Conservation (phyloP, 2,888 invertebrate genomes). For the Cataglyphis cursor region DNA sequence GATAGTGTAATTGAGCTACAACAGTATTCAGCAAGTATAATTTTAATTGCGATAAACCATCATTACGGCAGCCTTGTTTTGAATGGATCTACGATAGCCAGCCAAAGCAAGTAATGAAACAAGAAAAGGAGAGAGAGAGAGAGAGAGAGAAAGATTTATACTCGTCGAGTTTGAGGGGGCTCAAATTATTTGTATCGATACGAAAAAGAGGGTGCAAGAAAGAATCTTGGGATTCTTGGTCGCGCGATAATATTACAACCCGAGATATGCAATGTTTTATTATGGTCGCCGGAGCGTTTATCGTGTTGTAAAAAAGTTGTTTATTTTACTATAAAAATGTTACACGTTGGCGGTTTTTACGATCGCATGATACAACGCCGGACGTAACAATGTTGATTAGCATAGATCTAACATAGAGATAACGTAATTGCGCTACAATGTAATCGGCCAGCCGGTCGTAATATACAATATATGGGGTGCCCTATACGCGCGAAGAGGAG, state of each 20-base stretch:
- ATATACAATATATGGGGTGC: slow-evolving; percentile 4
- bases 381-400: slow-evolving; percentile 56
- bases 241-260: background rate
- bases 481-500: slow-evolving; percentile 9
- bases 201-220: background rate
- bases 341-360: slow-evolving; percentile 9
- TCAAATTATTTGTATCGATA: slow-evolving; percentile 5
- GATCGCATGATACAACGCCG: slow-evolving; percentile 30
- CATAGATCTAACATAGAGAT: slow-evolving; percentile 59
- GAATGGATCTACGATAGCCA: background rate
- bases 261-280: background rate
- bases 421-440: slow-evolving; percentile 61
- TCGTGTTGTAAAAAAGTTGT: background rate
- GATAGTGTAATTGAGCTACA: slow-evolving; percentile 59
- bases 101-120: background rate
- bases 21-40: slow-evolving; percentile 49
- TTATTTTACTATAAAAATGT: slow-evolving; percentile 30
- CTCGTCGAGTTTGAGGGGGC: slow-evolving; percentile 10
- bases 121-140: background rate
- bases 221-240: background rate
- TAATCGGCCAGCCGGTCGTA: slow-evolving; percentile 34
- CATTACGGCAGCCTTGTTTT: slow-evolving; percentile 38
- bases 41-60: slow-evolving; percentile 57
- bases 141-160: slow-evolving; percentile 4
- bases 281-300: background rate